These are phyloP conservation scores for Anaspis maculata DNA, from an alignment of 2,888 invertebrate genomes.

Conservation along the genomic window DNA sequence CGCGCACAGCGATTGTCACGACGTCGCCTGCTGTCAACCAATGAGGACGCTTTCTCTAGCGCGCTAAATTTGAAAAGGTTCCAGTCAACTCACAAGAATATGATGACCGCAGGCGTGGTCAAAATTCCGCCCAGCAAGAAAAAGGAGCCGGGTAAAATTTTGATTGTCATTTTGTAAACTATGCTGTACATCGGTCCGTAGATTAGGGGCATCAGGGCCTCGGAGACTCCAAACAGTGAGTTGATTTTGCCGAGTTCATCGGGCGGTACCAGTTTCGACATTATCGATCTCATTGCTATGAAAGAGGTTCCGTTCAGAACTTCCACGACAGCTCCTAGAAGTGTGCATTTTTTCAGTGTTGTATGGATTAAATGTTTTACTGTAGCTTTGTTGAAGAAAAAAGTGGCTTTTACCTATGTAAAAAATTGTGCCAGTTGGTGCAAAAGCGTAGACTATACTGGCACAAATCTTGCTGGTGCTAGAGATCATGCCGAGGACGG, in stretches of 20 bases:
- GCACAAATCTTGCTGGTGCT: slow-evolving; percentile 35
- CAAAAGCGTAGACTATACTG: slow-evolving; percentile 35
- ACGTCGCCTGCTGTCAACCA: too few relatives aligned
- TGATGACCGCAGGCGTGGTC: slow-evolving; percentile 28
- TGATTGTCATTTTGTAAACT: slow-evolving; percentile 29
- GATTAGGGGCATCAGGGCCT: slow-evolving; percentile 32
- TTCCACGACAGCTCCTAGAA: slow-evolving; percentile 47
- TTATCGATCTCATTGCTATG: slow-evolving; percentile 49
- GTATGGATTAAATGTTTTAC: too few relatives aligned
- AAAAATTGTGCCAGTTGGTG: slow-evolving; percentile 28
- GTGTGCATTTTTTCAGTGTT: background rate
- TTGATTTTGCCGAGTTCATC: slow-evolving; percentile 52
- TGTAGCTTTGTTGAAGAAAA: background rate
- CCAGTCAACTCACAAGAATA: slow-evolving; percentile 27
- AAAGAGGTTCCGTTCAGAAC: slow-evolving; percentile 42
- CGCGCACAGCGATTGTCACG: too few relatives aligned
- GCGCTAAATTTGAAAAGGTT: slow-evolving; percentile 7
- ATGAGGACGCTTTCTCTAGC: too few relatives aligned
- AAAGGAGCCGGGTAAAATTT: slow-evolving; percentile 31
- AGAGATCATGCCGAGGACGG: slow-evolving; percentile 33
- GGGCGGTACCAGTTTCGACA: slow-evolving; percentile 48
- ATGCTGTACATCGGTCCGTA: slow-evolving; percentile 34
- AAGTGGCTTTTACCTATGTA: slow-evolving; percentile 29
- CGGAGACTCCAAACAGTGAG: slow-evolving; percentile 34
- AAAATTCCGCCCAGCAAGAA: slow-evolving; percentile 29